These are phyloP conservation scores for Dascyllus trimaculatus DNA, from an alignment of 2,113 vertebrate genomes.

Conservation along the genomic window DNA sequence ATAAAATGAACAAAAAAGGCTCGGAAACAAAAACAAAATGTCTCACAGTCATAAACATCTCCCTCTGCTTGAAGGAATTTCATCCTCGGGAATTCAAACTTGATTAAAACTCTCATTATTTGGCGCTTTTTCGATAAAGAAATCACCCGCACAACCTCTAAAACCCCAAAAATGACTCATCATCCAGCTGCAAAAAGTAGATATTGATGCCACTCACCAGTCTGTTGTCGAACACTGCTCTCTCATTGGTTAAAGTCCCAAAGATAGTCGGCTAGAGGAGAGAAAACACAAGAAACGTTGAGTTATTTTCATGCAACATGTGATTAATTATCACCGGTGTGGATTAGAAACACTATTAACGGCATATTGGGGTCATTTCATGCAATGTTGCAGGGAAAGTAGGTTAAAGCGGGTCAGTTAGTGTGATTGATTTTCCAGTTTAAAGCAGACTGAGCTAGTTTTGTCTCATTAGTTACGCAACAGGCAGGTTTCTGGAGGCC, in stretches of 20 bases:
- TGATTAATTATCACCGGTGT: neutral
- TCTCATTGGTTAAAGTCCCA: slow-evolving; percentile 35
- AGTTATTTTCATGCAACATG: neutral
- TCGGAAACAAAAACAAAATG: slow-evolving; percentile 5
- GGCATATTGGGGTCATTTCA: too few species aligned
- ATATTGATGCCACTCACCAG: slow-evolving; percentile 44
- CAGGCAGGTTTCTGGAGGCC: too few species aligned
- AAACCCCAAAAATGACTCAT: neutral
- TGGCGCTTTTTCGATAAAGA: too few species aligned
- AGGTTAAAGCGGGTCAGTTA: too few species aligned
- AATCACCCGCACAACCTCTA: too few species aligned
- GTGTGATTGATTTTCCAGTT: too few species aligned
- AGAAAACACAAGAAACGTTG: neutral
- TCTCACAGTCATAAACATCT: slow-evolving; percentile 11
- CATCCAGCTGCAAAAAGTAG: neutral
- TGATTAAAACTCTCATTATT: too few species aligned
- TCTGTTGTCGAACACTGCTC: slow-evolving; percentile 23
- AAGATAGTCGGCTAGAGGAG: slow-evolving; percentile 29
- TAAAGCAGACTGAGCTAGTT: too few species aligned
- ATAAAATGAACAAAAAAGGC: neutral
- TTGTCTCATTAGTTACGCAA: too few species aligned
- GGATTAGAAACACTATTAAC: neutral
- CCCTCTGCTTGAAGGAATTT: slow-evolving; percentile 19
- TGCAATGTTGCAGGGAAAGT: too few species aligned
- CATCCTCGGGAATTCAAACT: slow-evolving; percentile 10